Evolutionary conservation across 2,797 vertebrate genomes (phyloP).

Genomic region (Uromys caudimaculatus): DNA sequence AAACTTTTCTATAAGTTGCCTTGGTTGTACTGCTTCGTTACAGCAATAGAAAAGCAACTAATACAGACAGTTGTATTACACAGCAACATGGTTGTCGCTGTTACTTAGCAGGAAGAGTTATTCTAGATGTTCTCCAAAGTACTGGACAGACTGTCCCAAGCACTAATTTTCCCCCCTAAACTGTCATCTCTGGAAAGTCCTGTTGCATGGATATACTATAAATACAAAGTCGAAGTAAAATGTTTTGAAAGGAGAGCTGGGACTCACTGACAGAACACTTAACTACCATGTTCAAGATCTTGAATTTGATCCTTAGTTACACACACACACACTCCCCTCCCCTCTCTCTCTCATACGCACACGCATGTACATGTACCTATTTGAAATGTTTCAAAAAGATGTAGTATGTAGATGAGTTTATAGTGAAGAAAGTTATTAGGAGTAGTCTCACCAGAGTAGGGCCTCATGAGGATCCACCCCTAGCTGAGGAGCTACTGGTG

Average conservation of each 20-base stretch:
- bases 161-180: not conserved
- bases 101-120: not conserved
- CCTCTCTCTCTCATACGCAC: not conserved
- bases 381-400: conserved; percentile 24
- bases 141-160: not conserved
- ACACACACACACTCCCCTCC: not conserved
- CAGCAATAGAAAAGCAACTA: not conserved
- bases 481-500: not conserved
- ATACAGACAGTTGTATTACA: not conserved
- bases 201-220: not conserved
- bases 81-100: not conserved
- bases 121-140: too few species aligned
- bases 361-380: too few species aligned
- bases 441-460: not conserved
- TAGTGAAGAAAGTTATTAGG: not conserved
- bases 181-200: not conserved
- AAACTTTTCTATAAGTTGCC: not conserved
- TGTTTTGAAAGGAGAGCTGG: not conserved
- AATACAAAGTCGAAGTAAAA: not conserved
- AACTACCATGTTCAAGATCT: not conserved
- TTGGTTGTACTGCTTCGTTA: not conserved
- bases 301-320: not conserved
- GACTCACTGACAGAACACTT: not conserved
- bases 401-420: not conserved
- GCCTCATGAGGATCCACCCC: not conserved